phyloP scores from a whole-genome alignment of 2,113 vertebrate species.

The Malurus cyaneus region DNA sequence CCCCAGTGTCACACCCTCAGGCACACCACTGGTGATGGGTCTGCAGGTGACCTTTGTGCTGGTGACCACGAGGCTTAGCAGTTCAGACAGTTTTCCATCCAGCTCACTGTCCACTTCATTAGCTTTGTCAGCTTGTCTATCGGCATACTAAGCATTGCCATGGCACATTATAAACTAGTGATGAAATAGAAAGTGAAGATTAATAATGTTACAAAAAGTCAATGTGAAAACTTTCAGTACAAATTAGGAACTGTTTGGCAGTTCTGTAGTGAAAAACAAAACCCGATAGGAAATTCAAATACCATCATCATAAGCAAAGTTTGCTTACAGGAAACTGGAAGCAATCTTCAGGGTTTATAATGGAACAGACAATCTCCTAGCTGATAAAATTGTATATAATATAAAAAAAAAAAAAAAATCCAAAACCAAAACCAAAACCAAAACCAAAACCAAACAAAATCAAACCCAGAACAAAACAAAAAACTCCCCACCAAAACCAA shows the following conservation, averaged over 20 bases:
- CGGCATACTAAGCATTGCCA: neutral
- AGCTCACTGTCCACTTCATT: neutral
- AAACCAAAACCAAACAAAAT: too few relatives aligned
- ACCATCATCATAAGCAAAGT: neutral
- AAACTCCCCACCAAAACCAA: too few relatives aligned
- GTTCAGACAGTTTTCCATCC: neutral
- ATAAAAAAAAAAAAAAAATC: neutral
- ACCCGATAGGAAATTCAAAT: neutral
- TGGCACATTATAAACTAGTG: neutral
- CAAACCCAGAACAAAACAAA: too few relatives aligned
- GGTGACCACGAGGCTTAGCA: neutral
- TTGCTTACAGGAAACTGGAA: neutral
- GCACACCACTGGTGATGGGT: fast-evolving
- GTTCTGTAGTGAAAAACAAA: neutral
- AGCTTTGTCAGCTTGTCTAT: neutral
- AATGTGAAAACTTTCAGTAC: neutral
- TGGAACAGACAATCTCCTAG: neutral
- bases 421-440: too few relatives aligned
- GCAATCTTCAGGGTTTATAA: neutral
- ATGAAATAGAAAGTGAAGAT: neutral
- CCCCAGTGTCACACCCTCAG: neutral
- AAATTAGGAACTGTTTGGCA: neutral
- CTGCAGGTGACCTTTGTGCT: neutral
- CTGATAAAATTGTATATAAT: neutral
- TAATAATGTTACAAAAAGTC: neutral